Evolutionary conservation across 2,113 vertebrate species (phyloP).

Genomic region (Corapipo altera): DNA sequence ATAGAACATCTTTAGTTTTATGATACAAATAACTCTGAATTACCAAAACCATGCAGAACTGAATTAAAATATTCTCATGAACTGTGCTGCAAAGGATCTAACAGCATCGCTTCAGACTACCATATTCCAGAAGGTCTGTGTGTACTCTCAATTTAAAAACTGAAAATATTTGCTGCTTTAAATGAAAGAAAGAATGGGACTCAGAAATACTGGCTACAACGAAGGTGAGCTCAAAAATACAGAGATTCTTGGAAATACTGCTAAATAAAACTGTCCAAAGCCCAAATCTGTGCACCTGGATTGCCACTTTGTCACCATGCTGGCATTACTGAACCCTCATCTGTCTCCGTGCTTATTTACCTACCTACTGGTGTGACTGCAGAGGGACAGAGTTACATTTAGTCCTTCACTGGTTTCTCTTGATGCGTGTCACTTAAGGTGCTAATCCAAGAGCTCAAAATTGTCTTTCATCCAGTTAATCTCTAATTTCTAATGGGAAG

Average conservation of each 20-base stretch:
- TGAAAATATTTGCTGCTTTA: not conserved
- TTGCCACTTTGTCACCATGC: not conserved
- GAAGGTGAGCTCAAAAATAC: not conserved
- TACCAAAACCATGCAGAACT: not conserved
- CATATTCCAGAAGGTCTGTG: not conserved
- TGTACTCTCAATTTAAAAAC: not conserved
- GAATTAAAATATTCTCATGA: not conserved
- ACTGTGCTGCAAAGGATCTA: not conserved
- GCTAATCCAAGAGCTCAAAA: not conserved
- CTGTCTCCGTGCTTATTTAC: not conserved
- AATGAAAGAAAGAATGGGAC: not conserved
- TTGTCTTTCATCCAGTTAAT: not conserved
- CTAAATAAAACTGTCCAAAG: not conserved
- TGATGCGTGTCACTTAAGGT: not conserved
- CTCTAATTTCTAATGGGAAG: not conserved
- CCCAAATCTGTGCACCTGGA: not conserved
- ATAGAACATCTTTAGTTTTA: slow-evolving; percentile 10
- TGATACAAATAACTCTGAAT: not conserved
- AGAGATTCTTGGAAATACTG: not conserved
- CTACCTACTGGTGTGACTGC: not conserved
- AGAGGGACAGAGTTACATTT: not conserved
- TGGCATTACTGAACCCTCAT: not conserved
- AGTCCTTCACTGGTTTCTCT: not conserved
- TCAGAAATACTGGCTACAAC: not conserved
- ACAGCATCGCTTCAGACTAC: not conserved